Evolutionary conservation across 2,888 invertebrate genomes (phyloP).

Genomic region (Mystacides longicornis): DNA sequence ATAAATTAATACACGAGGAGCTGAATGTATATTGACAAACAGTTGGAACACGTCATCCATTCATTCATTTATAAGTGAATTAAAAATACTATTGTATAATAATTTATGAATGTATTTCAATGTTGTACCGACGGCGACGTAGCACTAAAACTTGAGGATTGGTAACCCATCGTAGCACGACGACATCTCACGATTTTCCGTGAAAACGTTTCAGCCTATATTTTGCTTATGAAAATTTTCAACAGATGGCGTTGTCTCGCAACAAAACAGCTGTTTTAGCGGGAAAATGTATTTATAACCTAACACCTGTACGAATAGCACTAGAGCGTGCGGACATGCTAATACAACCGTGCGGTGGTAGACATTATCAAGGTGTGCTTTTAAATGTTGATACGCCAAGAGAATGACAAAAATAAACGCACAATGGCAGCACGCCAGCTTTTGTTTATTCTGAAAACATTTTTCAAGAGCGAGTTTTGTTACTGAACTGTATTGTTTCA

Average conservation of each 20-base stretch:
- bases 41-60: too few species aligned
- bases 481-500: background rate
- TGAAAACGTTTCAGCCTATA: too few species aligned
- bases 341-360: background rate
- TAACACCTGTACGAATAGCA: background rate
- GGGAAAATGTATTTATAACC: background rate
- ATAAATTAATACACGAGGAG: too few species aligned
- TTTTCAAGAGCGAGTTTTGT: background rate
- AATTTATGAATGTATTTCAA: too few species aligned
- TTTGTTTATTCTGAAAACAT: background rate
- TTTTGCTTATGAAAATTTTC: background rate
- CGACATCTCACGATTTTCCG: too few species aligned
- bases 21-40: too few species aligned
- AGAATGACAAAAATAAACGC: conserved; percentile 1
- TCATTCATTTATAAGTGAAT: too few species aligned
- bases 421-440: background rate
- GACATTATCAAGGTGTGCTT: conserved; percentile 1
- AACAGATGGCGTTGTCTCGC: background rate
- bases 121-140: too few species aligned
- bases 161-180: too few species aligned
- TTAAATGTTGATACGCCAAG: background rate
- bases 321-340: background rate
- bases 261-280: background rate
- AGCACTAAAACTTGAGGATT: too few species aligned
- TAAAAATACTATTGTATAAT: too few species aligned